Conservation (phyloP, 2,113 vertebrate genomes). For the Siniperca knerii region DNA sequence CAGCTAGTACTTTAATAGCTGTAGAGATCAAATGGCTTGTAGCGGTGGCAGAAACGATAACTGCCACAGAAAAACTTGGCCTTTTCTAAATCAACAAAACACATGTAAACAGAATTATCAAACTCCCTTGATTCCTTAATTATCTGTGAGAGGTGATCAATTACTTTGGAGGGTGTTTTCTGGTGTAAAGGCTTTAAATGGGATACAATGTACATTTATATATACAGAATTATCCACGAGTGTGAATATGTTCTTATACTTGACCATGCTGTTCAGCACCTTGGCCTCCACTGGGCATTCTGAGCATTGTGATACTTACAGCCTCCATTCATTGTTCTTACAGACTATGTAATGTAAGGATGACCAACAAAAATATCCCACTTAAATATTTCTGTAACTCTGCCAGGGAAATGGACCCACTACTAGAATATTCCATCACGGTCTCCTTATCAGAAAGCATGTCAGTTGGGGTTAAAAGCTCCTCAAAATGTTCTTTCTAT, state of each 20-base stretch:
- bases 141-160: background rate
- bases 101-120: background rate
- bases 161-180: background rate
- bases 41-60: background rate
- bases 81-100: background rate
- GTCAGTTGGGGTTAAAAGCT: slow-evolving; percentile 56
- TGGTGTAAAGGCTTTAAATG: background rate
- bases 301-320: background rate
- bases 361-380: slow-evolving; percentile 23
- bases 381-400: slow-evolving; percentile 25
- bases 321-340: slow-evolving; percentile 9
- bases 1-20: background rate
- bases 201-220: slow-evolving; percentile 8
- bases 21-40: background rate
- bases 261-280: background rate
- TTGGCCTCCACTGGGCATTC: background rate
- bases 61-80: background rate
- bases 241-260: background rate
- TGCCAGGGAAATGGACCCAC: slow-evolving; percentile 30
- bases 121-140: background rate
- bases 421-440: slow-evolving; percentile 54
- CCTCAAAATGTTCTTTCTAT: slow-evolving; percentile 48
- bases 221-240: background rate
- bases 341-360: slow-evolving; percentile 11
- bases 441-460: slow-evolving; percentile 49